Evolutionary conservation across 2,888 invertebrate genomes (phyloP).

Genomic region (Lamellibrachia satsuma): DNA sequence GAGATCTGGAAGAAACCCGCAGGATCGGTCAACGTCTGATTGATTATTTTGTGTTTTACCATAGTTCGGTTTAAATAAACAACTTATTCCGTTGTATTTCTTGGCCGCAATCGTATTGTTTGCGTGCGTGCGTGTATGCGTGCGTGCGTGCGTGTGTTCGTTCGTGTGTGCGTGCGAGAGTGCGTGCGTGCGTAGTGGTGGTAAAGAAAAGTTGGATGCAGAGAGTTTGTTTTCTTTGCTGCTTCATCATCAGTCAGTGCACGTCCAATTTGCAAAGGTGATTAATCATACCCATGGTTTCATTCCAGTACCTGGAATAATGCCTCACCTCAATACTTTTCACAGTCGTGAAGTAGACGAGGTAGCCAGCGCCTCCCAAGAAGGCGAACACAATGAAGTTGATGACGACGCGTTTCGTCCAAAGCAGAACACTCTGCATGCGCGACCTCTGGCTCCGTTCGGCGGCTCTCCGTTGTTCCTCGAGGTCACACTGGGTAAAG

Average conservation of each 20-base stretch:
- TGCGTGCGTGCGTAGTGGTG: too few relatives aligned
- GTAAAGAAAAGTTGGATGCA: too few relatives aligned
- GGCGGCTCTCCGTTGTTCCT: background rate
- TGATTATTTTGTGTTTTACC: too few relatives aligned
- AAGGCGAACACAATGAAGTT: slow-evolving; percentile 78
- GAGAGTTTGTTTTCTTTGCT: too few relatives aligned
- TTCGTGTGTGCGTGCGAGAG: too few relatives aligned
- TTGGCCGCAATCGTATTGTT: too few relatives aligned
- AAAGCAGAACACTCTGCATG: slow-evolving; percentile 73
- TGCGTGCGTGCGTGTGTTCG: too few relatives aligned
- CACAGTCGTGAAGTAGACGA: slow-evolving; percentile 56
- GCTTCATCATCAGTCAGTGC: too few relatives aligned
- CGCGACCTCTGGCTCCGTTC: background rate
- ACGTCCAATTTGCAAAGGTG: background rate
- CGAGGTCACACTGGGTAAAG: background rate
- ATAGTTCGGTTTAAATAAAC: too few relatives aligned
- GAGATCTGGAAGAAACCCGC: background rate
- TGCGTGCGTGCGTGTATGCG: too few relatives aligned
- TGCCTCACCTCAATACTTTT: slow-evolving; percentile 18
- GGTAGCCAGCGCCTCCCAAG: slow-evolving; percentile 67
- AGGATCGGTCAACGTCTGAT: background rate
- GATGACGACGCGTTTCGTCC: slow-evolving; percentile 75
- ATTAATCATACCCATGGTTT: background rate
- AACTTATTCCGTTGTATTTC: too few relatives aligned
- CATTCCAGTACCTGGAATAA: background rate